These are phyloP conservation scores for Schizopygopsis malacanthus DNA, from an alignment of 2,797 vertebrate genomes.

Conservation along the genomic window DNA sequence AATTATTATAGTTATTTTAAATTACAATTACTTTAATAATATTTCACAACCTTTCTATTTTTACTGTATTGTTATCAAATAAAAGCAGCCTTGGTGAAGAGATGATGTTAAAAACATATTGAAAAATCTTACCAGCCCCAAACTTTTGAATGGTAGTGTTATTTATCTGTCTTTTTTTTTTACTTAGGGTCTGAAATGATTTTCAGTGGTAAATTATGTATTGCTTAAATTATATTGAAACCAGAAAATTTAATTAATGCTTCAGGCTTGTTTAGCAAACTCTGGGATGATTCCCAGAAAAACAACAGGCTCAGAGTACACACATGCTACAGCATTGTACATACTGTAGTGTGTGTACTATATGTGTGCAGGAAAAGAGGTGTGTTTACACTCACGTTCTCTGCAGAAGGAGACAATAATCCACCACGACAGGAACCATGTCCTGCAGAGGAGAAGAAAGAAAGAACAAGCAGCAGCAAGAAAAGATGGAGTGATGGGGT, in stretches of 20 bases:
- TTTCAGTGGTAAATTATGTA: background rate
- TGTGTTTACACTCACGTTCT: conserved; percentile 83
- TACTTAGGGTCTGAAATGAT: background rate
- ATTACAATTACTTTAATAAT: background rate
- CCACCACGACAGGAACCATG: conserved; percentile 89
- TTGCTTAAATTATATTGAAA: background rate
- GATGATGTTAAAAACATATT: background rate
- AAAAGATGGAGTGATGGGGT: background rate
- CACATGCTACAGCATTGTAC: background rate
- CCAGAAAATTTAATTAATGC: background rate
- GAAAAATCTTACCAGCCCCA: background rate
- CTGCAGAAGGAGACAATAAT: conserved; percentile 93
- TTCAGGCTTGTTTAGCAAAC: background rate
- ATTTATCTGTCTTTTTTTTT: background rate
- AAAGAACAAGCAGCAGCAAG: background rate
- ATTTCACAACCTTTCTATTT: background rate
- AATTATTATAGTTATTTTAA: background rate
- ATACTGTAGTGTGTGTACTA: background rate
- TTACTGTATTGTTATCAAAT: background rate
- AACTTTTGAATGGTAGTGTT: background rate
- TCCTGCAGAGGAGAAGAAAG: conserved; percentile 76
- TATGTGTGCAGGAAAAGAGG: background rate
- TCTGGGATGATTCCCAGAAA: background rate
- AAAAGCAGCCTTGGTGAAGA: background rate
- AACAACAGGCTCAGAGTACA: background rate